Evolutionary conservation across 2,113 vertebrate species (phyloP), one percentile per base, ranked within the genome.

Genomic region (Prionailurus viverrinus): DNA sequence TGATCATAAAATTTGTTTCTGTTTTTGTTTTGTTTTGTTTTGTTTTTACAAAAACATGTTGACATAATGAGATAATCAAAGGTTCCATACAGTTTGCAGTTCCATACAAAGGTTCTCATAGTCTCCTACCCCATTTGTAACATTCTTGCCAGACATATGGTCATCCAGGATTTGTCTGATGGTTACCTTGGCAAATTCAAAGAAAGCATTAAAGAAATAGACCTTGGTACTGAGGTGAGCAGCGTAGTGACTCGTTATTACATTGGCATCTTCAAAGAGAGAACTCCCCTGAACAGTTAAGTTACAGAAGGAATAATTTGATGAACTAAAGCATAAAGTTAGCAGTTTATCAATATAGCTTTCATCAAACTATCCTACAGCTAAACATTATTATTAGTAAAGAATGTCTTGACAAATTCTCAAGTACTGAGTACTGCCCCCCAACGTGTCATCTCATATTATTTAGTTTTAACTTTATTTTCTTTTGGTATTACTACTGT

Each of bases 141-240:
- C 48, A 78, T 88, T 18, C 81, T 92, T 92, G 51, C 16, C 16
- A 80, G 91, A 66, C 19, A 80, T 89, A 73, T 66, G 78, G 36
- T 82, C 51, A 79, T 55, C 61, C 5, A 83, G 36, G 19, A 31
- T 96, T 92, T 96, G 61, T 82, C 91, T 96, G 63, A 61, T 89
- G 31, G 74, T 85, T 96, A 94, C 68, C 4, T 83, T 83, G 63
- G 69, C 68, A 96, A 94, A 94, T 90, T 90, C 87, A 94, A 96
- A 95, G 69, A 68, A 1, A 96, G 23, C 8, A 90, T 65, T 96
- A 73, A 68, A 86, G 55, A 74, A 74, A 73, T 12, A 39, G 69
- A 94, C 12, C 0, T 41, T 65, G 16, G 41, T 94, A 45, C n/a
- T 41, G 53, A 10, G 29, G 61, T 89, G 61, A 95, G 39, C 66